Conservation (phyloP, 2,113 vertebrate genomes). For the Colius striatus region DNA sequence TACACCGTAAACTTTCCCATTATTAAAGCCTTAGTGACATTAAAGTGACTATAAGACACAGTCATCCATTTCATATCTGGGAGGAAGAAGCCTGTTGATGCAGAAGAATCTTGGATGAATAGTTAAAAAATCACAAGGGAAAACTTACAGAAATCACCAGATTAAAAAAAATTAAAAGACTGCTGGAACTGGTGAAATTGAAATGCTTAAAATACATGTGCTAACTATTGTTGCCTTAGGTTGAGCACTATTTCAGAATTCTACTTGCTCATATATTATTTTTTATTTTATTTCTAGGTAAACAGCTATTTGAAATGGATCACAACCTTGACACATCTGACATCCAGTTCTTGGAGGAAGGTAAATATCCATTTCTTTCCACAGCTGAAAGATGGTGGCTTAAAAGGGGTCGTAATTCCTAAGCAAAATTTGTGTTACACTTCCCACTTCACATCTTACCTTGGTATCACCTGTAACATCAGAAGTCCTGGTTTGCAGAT, state of each 20-base stretch:
- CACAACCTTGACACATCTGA: slow-evolving; percentile 98
- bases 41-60: neutral
- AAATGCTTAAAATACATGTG: neutral
- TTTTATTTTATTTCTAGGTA: slow-evolving; percentile 80
- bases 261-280: neutral
- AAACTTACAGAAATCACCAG: neutral
- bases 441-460: neutral
- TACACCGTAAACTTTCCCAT: neutral
- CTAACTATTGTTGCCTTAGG: neutral
- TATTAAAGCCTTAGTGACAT: neutral
- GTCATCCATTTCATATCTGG: neutral
- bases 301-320: slow-evolving; percentile 97
- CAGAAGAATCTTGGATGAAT: neutral
- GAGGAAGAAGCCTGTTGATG: neutral
- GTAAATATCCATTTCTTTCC: slow-evolving; percentile 71
- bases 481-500: neutral
- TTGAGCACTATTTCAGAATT: neutral
- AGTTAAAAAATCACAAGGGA: neutral
- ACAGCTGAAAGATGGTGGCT: neutral
- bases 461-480: neutral
- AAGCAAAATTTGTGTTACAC: neutral
- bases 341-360: slow-evolving; percentile 97
- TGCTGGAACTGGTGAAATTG: neutral
- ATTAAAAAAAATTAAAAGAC: neutral
- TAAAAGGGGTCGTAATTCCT: neutral